Evolutionary conservation across 35 echinoderm and acorn worm species (phyloP), one percentile per base, ranked within the genome.

Genomic region (Nesometra sesokonis): DNA sequence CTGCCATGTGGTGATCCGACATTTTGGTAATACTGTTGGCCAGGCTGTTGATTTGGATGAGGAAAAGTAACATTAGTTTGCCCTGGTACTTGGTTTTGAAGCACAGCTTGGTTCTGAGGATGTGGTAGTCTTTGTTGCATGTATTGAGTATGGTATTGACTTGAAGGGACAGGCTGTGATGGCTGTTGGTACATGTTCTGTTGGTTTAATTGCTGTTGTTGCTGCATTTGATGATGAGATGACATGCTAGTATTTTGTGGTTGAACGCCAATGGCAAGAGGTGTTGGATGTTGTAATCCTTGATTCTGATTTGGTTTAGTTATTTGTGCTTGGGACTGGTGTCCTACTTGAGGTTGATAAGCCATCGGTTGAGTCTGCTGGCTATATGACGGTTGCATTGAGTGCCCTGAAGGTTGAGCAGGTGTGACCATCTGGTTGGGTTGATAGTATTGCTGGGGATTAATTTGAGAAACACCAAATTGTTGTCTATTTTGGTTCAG

Each of bases 81-180:
- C 46, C 46, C 77, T 34, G 38, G 83, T 23, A 57, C 36, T 37
- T 88, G 67, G 36, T 92, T 80, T 34, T 78, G 76, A 31, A 30
- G 37, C 15, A 80, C 46, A 78, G 85, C 36, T 87, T 76, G 86
- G 13, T 88, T 86, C 27, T 11, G 78, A 15, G 1, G 33, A 13
- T 80, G 91, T 46, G 85, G 83, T 82, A 85, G 82, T 33, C 21
- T 35, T 27, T 80, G 89, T 80, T 80, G 89, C 13, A 40, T 33
- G 39, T 84, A 77, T 32, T 82, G 81, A 27, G 67, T 31, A 32
- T 80, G 81, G 29, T 77, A 81, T 33, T 87, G 85, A n/a, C n/a
- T n/a, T n/a, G n/a, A n/a, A n/a, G n/a, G n/a, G n/a, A n/a, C n/a
- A n/a, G n/a, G 86, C 33, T 34, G 13, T 33, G 27, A 0, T 11